Conservation (phyloP, 2,888 invertebrate genomes). For the Auanema freiburgensis region DNA sequence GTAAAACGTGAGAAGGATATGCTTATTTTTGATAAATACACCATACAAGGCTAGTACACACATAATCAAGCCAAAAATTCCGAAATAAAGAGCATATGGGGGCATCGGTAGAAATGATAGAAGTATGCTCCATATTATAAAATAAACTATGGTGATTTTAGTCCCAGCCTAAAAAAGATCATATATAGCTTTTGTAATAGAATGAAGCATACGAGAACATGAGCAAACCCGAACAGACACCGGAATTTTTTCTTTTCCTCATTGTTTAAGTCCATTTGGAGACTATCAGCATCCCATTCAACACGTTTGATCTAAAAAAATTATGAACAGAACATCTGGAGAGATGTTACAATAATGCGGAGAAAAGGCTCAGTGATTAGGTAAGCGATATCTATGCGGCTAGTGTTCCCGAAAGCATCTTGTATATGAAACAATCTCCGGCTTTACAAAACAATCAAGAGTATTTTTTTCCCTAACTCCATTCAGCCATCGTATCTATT, state of each 20-base stretch:
- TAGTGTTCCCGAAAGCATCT: too few species aligned
- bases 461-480: too few species aligned
- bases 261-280: background rate
- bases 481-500: too few species aligned
- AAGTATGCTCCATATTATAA: conserved; percentile 26
- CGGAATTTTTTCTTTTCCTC: conserved; percentile 11
- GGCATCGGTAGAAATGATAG: conserved; percentile 28
- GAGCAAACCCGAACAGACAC: conserved; percentile 33
- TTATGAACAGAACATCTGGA: too few species aligned
- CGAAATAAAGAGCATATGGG: conserved; percentile 30
- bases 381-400: too few species aligned
- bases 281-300: background rate
- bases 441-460: too few species aligned
- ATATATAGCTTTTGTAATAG: background rate
- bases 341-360: too few species aligned
- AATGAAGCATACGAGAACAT: conserved; percentile 23
- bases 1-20: conserved; percentile 26
- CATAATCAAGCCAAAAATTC: conserved; percentile 18
- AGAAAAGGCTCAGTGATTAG: too few species aligned
- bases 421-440: too few species aligned
- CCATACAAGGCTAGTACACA: conserved; percentile 24
- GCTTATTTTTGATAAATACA: conserved; percentile 22
- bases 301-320: too few species aligned
- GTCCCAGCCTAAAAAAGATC: conserved; percentile 27
- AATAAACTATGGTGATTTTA: conserved; percentile 31